Evolutionary conservation across 2,888 invertebrate genomes (phyloP).

Genomic region (Hanleya hanleyi): DNA sequence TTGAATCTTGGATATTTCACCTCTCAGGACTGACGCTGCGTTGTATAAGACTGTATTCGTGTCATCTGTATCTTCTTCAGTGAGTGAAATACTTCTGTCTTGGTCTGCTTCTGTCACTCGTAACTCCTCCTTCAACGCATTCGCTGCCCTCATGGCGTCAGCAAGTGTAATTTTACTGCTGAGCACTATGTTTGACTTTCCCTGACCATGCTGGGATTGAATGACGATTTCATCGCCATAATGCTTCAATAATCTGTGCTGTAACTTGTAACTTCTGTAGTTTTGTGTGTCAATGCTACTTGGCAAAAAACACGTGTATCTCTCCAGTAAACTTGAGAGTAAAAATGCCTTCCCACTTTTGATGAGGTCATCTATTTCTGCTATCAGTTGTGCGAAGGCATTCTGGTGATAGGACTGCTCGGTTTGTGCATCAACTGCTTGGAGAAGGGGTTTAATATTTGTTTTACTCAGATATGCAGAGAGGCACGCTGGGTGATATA

Average conservation of each 20-base stretch:
- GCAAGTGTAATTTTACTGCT: neutral
- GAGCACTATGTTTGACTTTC: neutral
- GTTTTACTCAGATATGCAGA: neutral
- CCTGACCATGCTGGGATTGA: neutral
- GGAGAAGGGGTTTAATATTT: neutral
- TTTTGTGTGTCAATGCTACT: neutral
- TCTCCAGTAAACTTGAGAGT: neutral
- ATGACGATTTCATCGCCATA: neutral
- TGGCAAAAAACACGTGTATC: neutral
- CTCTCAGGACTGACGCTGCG: neutral
- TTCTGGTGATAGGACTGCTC: too few relatives aligned
- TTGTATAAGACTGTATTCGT: neutral
- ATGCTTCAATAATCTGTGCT: neutral
- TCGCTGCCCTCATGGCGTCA: neutral
- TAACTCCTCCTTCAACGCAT: neutral
- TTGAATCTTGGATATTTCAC: neutral
- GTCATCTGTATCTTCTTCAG: neutral
- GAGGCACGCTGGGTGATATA: neutral
- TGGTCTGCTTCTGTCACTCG: neutral
- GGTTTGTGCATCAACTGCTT: neutral
- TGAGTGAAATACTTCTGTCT: neutral
- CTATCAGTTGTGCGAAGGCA: neutral
- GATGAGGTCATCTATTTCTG: neutral
- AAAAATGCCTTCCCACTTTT: neutral
- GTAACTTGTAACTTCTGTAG: neutral